Conservation (phyloP, 2,888 invertebrate species). For the Agrochola macilenta region DNA sequence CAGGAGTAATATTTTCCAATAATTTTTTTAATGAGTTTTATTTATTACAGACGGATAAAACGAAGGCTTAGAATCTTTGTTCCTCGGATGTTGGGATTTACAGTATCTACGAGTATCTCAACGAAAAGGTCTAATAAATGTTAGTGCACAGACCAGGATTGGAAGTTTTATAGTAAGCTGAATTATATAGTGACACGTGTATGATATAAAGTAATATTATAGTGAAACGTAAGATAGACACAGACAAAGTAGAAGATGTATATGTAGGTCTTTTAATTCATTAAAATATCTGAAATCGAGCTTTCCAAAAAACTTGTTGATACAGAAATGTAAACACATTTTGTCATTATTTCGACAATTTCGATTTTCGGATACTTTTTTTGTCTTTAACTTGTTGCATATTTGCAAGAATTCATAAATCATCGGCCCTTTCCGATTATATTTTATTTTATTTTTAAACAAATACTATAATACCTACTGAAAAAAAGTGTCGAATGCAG, state of each 20-base stretch:
- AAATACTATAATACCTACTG: too few species aligned
- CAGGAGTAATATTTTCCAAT: slow-evolving; percentile 9
- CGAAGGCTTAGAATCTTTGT: background rate
- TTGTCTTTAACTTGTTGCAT: background rate
- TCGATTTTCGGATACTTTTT: background rate
- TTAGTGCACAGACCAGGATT: background rate
- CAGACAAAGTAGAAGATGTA: background rate
- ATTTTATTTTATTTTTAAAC: too few species aligned
- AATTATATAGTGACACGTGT: slow-evolving; percentile 6
- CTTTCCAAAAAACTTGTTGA: background rate
- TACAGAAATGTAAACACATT: background rate
- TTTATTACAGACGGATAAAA: background rate
- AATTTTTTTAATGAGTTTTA: slow-evolving; percentile 1
- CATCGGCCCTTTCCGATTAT: background rate
- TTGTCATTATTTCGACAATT: background rate
- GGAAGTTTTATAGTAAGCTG: slow-evolving; percentile 9
- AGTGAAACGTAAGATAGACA: background rate
- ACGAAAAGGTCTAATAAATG: background rate
- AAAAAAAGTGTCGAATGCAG: background rate
- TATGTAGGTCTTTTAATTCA: background rate
- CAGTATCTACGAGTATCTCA: background rate
- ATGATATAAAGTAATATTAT: slow-evolving; percentile 1
- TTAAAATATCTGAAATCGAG: background rate
- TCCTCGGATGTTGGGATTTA: background rate
- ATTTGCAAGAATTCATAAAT: background rate